A percentile compares a stretch with the other conserved stretches of the same genome.
Evolutionary conservation across 2,113 vertebrate genomes (phyloP).

Genomic region (Speoplatyrhinus poulsoni): DNA sequence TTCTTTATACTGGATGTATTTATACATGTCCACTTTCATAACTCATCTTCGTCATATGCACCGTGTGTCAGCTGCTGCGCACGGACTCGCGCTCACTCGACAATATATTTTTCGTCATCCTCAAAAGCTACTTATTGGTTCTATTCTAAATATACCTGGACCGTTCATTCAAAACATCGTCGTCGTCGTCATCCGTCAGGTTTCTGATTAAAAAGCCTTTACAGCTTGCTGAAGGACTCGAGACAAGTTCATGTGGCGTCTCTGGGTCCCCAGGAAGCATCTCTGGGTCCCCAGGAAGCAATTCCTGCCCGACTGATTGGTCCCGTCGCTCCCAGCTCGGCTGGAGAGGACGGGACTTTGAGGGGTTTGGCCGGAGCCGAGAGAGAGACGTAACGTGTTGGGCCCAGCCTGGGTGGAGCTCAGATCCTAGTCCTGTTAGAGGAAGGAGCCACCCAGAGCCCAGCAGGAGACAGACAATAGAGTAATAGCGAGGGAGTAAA

Average conservation of each 20-base stretch:
- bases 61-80: neutral
- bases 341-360: no score
- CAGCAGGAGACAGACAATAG: no score
- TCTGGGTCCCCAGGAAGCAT: conserved; percentile 12
- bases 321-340: no score
- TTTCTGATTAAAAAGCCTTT: conserved; percentile 9
- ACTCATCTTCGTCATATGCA: conserved; percentile 6
- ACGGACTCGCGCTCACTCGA: conserved; percentile 15
- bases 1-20: conserved; percentile 41
- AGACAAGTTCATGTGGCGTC: conserved; percentile 1
- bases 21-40: conserved; percentile 43
- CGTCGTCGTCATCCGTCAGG: conserved; percentile 5
- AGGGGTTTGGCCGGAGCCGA: no score
- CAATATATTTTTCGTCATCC: neutral
- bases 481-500: neutral
- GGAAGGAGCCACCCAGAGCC: no score
- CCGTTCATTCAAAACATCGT: conserved; percentile 52
- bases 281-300: neutral
- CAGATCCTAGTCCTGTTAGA: no score
- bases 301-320: neutral
- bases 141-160: conserved; percentile 47
- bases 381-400: no score
- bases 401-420: no score
- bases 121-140: conserved; percentile 16
- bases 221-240: neutral